A percentile compares a stretch with the other conserved stretches of the same genome.
phyloP scores from a whole-genome alignment of 2,888 invertebrate species.

The Nomada ruficornis region DNA sequence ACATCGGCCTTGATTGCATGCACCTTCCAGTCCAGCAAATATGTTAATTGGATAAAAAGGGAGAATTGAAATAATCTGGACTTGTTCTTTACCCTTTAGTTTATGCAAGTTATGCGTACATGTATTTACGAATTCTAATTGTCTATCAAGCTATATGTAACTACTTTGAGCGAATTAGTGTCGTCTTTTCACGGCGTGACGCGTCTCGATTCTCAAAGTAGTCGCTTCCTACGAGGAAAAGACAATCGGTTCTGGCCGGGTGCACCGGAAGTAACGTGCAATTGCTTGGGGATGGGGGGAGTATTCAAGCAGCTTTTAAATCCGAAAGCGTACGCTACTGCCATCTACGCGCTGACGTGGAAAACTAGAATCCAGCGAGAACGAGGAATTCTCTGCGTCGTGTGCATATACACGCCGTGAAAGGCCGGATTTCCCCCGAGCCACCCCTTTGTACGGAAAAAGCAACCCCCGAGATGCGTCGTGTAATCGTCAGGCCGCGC shows the following conservation, averaged over 20 bases:
- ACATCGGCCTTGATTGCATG: not conserved
- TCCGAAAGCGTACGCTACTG: conserved; percentile 71
- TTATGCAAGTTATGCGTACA: no score
- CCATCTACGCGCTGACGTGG: conserved; percentile 73
- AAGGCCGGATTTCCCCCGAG: conserved; percentile 52
- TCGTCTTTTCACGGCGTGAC: not conserved
- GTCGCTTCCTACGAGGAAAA: conserved; percentile 11
- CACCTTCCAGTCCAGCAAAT: not conserved
- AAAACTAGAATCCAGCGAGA: conserved; percentile 70
- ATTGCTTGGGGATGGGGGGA: conserved; percentile 9
- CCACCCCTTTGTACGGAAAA: conserved; percentile 53
- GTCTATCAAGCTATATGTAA: no score
- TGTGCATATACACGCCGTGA: conserved; percentile 44
- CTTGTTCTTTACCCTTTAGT: no score
- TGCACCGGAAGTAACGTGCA: conserved; percentile 32
- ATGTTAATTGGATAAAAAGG: no score
- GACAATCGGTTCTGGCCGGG: conserved; percentile 9
- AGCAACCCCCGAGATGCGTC: conserved; percentile 48
- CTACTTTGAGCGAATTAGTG: not conserved
- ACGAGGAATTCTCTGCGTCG: conserved; percentile 51
- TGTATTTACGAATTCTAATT: not conserved
- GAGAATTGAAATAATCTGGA: not conserved
- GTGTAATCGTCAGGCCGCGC: conserved; percentile 46
- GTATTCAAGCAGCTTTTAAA: conserved; percentile 59
- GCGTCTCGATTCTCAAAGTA: conserved; percentile 10